phyloP scores from a whole-genome alignment of 2,888 invertebrate species.

The Trachelus tabidus region DNA sequence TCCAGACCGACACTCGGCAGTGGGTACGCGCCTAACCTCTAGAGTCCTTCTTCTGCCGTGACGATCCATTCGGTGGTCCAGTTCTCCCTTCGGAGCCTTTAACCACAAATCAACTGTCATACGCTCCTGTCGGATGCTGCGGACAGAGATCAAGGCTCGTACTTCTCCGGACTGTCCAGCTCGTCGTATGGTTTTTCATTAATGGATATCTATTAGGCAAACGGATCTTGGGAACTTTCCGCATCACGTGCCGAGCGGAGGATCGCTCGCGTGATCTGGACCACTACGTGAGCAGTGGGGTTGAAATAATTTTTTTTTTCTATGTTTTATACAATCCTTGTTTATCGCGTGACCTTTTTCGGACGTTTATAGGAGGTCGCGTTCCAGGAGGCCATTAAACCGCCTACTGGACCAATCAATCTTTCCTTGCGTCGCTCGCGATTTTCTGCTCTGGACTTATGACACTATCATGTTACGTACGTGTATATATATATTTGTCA shows the following conservation, averaged over 20 bases:
- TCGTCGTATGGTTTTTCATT: not conserved
- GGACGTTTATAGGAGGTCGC: too few species aligned
- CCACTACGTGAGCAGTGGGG: not conserved
- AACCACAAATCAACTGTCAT: constrained; percentile 16
- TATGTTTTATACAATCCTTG: not conserved
- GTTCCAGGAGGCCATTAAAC: not conserved
- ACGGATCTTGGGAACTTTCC: not conserved
- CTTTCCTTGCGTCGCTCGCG: not conserved
- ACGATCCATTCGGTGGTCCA: constrained; percentile 1
- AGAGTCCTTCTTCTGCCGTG: constrained; percentile 11
- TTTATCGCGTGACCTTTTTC: too few species aligned
- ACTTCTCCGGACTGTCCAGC: not conserved
- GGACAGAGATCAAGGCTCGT: not conserved
- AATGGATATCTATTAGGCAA: not conserved
- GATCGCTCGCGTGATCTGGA: not conserved
- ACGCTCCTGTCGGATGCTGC: not conserved
- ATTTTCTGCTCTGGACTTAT: not conserved
- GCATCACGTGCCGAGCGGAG: not conserved
- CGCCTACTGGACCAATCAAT: not conserved
- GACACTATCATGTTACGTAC: not conserved
- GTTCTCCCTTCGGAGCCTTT: not conserved
- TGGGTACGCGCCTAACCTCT: constrained; percentile 14
- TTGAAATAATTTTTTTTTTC: not conserved
- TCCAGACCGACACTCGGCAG: constrained; percentile 38
- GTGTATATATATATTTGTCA: not conserved